These are phyloP conservation scores for Agonopterix heracliana DNA, from an alignment of 2,888 invertebrate species.

Conservation along the genomic window DNA sequence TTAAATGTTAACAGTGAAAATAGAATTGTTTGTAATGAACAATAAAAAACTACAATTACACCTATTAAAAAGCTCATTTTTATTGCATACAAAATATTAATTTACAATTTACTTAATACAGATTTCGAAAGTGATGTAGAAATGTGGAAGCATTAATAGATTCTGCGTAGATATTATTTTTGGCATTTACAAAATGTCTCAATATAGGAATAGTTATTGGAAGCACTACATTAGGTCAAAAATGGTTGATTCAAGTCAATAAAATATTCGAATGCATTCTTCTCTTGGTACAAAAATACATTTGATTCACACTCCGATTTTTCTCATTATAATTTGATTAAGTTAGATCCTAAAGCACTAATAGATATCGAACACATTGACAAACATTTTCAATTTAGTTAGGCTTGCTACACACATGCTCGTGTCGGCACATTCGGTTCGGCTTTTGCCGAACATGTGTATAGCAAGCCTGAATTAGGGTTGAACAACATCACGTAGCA, in stretches of 20 bases:
- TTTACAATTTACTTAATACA: background rate
- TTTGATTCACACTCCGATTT: constrained; percentile 1
- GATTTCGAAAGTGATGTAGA: constrained; percentile 9
- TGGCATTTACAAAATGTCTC: constrained; percentile 39
- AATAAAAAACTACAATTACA: constrained; percentile 15
- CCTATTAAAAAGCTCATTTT: constrained; percentile 19
- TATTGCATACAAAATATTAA: constrained; percentile 1
- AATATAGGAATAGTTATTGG: constrained; percentile 32
- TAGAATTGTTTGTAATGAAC: constrained; percentile 12
- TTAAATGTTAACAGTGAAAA: constrained; percentile 11
- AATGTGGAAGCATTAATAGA: constrained; percentile 27
- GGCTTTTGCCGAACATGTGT: too few relatives aligned
- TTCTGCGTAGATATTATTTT: constrained; percentile 28
- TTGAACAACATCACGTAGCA: too few relatives aligned
- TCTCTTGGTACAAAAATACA: constrained; percentile 34
- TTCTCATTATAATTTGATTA: background rate
- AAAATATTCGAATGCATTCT: constrained; percentile 17
- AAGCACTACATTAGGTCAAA: constrained; percentile 41
- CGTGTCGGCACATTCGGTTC: too few relatives aligned
- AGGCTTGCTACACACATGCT: too few relatives aligned
- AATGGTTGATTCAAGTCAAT: constrained; percentile 4
- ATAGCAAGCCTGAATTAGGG: too few relatives aligned
- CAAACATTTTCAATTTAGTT: too few relatives aligned
- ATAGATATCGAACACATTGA: too few relatives aligned
- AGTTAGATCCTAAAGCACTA: background rate